Conservation (phyloP, 1,140 invertebrate species). For the Cephus cinctus region DNA sequence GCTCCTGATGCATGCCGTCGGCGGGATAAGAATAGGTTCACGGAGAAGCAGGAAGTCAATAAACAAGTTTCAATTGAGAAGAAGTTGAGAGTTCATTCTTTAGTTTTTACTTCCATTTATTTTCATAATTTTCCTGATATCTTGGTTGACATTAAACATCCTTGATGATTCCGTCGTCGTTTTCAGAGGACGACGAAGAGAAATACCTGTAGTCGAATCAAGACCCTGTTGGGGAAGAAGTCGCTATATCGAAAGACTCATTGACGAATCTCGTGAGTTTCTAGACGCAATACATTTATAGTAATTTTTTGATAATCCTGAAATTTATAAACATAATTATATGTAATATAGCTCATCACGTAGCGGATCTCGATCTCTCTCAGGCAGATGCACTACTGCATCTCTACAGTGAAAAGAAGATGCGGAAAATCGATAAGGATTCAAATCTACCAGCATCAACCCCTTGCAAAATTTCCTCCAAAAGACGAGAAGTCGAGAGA, state of each 20-base stretch:
- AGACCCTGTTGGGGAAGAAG: constrained; percentile 16
- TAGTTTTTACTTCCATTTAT: constrained; percentile 5
- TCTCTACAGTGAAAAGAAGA: constrained; percentile 7
- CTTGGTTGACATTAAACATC: background rate
- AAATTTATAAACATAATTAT: constrained; percentile 1
- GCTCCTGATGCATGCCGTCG: background rate
- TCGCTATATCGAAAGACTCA: constrained; percentile 17
- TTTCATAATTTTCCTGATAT: background rate
- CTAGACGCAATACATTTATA: background rate
- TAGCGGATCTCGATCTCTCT: constrained; percentile 15
- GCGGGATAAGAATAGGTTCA: background rate
- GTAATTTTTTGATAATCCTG: background rate
- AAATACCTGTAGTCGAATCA: constrained; percentile 8
- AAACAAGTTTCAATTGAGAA: constrained; percentile 8
- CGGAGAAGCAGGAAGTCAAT: background rate
- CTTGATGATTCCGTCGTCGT: background rate
- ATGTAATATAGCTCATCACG: constrained; percentile 9
- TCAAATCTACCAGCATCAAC: background rate
- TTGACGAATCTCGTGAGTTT: constrained; percentile 17
- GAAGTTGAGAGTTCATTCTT: constrained; percentile 6
- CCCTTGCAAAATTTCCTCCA: constrained; percentile 11
- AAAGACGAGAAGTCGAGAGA: constrained; percentile 11
- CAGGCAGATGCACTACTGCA: constrained; percentile 19
- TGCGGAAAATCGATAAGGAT: constrained; percentile 5
- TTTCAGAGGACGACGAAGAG: constrained; percentile 9